phyloP scores from a whole-genome alignment of 2,888 invertebrate genomes.

The Drosophila yooni region DNA sequence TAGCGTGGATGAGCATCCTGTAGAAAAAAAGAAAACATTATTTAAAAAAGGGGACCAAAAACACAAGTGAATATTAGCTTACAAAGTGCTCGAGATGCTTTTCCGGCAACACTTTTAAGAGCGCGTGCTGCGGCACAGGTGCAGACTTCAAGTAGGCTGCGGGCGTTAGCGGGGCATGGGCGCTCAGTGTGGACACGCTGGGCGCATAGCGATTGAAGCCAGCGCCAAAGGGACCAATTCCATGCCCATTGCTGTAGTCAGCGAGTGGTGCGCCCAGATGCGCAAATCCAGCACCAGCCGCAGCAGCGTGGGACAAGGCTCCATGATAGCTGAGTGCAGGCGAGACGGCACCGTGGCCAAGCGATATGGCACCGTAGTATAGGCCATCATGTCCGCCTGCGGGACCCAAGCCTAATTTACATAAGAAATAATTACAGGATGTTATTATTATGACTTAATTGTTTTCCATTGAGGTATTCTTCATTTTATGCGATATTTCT shows the following conservation, averaged over 20 bases:
- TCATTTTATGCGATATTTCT: too few species aligned
- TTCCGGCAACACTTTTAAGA: slow-evolving; percentile 87
- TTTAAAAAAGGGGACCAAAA: too few species aligned
- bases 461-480: background rate
- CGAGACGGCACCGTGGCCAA: slow-evolving; percentile 72
- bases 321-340: slow-evolving; percentile 79
- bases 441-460: background rate
- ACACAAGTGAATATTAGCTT: slow-evolving; percentile 73
- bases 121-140: slow-evolving; percentile 82
- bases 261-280: slow-evolving; percentile 60
- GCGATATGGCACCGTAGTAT: slow-evolving; percentile 79
- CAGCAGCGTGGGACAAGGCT: slow-evolving; percentile 67
- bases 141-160: slow-evolving; percentile 83
- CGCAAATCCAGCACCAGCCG: slow-evolving; percentile 14
- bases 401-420: slow-evolving; percentile 39
- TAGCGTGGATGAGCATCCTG: slow-evolving; percentile 89
- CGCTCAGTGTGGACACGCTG: slow-evolving; percentile 79
- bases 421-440: slow-evolving; percentile 18
- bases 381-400: slow-evolving; percentile 46
- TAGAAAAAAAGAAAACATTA: background rate
- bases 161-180: slow-evolving; percentile 84
- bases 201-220: slow-evolving; percentile 83
- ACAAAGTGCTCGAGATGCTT: slow-evolving; percentile 89
- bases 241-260: slow-evolving; percentile 73
- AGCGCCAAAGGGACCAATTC: slow-evolving; percentile 77